phyloP scores from a whole-genome alignment of 1,140 invertebrate genomes.

The Drosophila virilis region DNA sequence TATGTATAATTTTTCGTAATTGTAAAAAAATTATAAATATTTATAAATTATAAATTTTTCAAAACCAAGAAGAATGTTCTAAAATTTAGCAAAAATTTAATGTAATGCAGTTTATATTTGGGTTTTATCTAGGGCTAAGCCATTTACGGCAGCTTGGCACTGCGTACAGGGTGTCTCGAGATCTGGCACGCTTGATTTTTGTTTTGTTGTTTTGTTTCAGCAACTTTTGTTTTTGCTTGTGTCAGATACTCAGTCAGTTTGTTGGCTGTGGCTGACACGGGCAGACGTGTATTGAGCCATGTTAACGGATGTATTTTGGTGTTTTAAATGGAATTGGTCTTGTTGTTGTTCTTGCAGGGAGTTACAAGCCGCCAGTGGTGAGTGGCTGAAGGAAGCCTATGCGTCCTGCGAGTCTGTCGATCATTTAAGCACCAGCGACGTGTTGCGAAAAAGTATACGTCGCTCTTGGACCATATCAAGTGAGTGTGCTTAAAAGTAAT shows the following conservation, averaged over 20 bases:
- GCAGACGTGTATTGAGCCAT: constrained; percentile 55
- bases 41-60: no score
- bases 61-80: no score
- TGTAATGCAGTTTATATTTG: no score
- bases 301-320: constrained; percentile 69
- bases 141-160: no score
- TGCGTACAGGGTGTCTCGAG: not conserved
- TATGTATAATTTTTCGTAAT: no score
- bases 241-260: constrained; percentile 46
- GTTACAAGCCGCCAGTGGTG: constrained; percentile 88
- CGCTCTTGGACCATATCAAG: constrained; percentile 90
- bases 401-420: constrained; percentile 84
- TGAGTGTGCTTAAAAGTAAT: constrained; percentile 72
- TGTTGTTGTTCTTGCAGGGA: constrained; percentile 87
- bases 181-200: not conserved
- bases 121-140: no score
- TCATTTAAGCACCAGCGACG: constrained; percentile 87
- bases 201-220: constrained; percentile 14
- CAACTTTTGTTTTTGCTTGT: constrained; percentile 28
- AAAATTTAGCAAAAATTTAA: no score
- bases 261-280: constrained; percentile 40
- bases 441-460: constrained; percentile 88
- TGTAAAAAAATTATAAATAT: no score
- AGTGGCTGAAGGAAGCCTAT: constrained; percentile 89
- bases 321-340: constrained; percentile 67